Evolutionary conservation across 2,113 vertebrate species (phyloP), one percentile per base, ranked within the genome.

Genomic region (Clarias batrachus): DNA sequence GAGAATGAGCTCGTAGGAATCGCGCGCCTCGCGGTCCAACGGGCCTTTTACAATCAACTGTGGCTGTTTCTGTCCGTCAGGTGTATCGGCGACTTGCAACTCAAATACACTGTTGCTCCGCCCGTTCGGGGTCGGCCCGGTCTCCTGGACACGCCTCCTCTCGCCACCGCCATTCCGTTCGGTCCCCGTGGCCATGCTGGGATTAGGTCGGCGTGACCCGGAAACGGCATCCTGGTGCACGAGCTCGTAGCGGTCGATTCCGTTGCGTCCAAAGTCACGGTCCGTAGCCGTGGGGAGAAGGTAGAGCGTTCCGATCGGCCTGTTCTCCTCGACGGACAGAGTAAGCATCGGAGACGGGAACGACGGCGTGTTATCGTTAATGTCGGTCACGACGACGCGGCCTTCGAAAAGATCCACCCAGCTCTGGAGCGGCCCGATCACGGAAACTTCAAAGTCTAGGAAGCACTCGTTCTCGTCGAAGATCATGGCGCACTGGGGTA

Each of bases 391-490:
- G 89, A 99, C 95, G 89, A 99, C 97, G 33, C 97, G 95, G 56
- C 97, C 98, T 90, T 99, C 97, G 33, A 98, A 98, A 84, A 99
- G 96, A 92, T 98, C 97, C 87, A 99, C 97, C 97, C 97, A 99
- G 94, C 97, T 99, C 94, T 99, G 97, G 84, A 97, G 95, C 0
- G 97, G 98, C 37, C 97, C 98, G 74, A 99, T 99, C 85, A 99
- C 98, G 1, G 97, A 98, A 91, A 99, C 97, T 90, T 99, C 98
- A 91, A 99, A 99, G 96, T 99, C 97, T 92, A 98, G 87, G 94
- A 98, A 98, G 78, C 97, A 98, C 93, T 99, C 98, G 21, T 98
- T 99, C 90, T 99, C 98, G 88, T 99, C 98, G 93, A 99, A 99
- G 91, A 99, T 99, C 97, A 98, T 98, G 94, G 99, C 97, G 92